Evolutionary conservation across 2,113 vertebrate species (phyloP), one percentile per base, ranked within the genome.

Genomic region (Megaptera novaeangliae): DNA sequence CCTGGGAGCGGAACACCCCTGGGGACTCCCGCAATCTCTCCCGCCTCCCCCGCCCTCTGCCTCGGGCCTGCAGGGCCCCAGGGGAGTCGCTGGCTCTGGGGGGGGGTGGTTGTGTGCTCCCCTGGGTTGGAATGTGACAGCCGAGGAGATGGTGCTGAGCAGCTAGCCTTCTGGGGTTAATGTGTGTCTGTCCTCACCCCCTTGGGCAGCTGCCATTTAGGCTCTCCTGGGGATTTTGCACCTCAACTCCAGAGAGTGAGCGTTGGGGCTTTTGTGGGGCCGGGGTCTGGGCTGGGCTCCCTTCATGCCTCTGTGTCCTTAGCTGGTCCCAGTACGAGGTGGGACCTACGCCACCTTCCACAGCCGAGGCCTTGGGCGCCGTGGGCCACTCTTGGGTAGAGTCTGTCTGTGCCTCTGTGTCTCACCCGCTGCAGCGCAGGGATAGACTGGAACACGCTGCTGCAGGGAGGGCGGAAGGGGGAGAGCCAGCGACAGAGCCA

Each of bases 111-210:
- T 3, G 21, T 17, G 34, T 23, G 14, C 21, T 31, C 23, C 34
- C 1, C 15, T 2, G 2, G 39, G n/a, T 25, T n/a, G 14, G 39
- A 41, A 29, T 3, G 6, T 6, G 12, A 6, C 10, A 1, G 39
- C 46, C 17, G 18, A 1, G 36, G 29, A 29, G 36, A n/a, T 6
- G 66, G 55, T 21, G 10, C 15, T 17, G 18, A 29, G 69, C 36
- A 7, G 18, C 39, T 12, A 29, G 69, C 23, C 18, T 71, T 13
- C 69, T 31, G 49, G 15, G 41, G 44, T 46, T 31, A 29, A 2
- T 75, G 13, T 52, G 31, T 81, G 77, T 78, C 18, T 52, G 61
- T 8, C 52, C 44, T 93, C 7, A 23, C 49, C 8, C 6, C 59
- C 7, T 10, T 25, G 34, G 68, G 27, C 7, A 64, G 31, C n/a